Conservation (phyloP, 2,113 vertebrate genomes). For the Carassius auratus region DNA sequence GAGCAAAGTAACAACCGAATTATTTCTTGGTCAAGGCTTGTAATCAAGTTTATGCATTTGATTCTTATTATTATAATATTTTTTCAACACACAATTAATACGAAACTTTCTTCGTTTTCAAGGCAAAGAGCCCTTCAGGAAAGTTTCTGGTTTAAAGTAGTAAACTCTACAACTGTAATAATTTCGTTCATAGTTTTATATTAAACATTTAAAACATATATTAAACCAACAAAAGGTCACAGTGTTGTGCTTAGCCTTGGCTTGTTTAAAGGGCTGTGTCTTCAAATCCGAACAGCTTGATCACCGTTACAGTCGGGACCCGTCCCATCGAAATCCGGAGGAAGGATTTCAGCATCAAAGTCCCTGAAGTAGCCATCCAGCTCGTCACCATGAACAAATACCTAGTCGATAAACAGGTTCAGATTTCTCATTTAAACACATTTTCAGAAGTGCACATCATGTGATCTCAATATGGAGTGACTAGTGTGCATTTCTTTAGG, state of each 20-base stretch:
- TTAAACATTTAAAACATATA: background rate
- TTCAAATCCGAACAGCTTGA: constrained; percentile 89
- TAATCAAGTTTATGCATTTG: background rate
- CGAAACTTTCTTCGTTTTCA: background rate
- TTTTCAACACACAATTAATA: background rate
- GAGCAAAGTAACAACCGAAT: background rate
- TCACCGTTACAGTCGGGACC: constrained; percentile 82
- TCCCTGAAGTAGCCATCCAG: constrained; percentile 87
- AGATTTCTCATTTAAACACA: background rate
- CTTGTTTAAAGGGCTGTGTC: constrained; percentile 85
- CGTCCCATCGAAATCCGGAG: constrained; percentile 88
- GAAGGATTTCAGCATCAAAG: constrained; percentile 85
- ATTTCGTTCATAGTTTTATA: background rate
- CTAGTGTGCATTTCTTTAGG: background rate
- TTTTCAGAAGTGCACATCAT: background rate
- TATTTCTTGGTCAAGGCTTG: background rate
- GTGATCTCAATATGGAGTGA: background rate
- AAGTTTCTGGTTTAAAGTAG: background rate
- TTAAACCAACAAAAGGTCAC: background rate
- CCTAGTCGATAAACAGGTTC: constrained; percentile 68
- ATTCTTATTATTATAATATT: background rate
- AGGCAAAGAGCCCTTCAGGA: background rate
- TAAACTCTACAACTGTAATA: background rate
- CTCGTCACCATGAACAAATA: constrained; percentile 92
- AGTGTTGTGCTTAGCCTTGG: background rate